Evolutionary conservation across 2,797 vertebrate species (phyloP).

Genomic region (Mormyrops boulengeri): DNA sequence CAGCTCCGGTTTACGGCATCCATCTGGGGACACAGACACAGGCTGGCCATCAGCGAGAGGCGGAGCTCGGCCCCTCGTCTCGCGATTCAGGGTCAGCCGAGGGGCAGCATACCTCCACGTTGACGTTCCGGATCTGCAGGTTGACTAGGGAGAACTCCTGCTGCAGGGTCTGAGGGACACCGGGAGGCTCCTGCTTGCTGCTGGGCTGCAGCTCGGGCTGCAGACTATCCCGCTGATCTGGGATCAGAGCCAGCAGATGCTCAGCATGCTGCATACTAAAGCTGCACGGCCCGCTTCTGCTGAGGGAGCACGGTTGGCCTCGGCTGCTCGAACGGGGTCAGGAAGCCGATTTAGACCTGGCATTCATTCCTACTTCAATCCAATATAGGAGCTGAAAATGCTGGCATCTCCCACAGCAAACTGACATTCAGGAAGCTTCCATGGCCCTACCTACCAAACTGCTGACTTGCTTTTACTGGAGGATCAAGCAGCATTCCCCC

Average conservation of each 20-base stretch:
- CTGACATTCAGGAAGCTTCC: neutral
- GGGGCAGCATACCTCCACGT: constrained; percentile 75
- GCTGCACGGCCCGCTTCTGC: neutral
- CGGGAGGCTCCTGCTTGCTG: constrained; percentile 64
- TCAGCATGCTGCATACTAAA: neutral
- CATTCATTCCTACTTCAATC: neutral
- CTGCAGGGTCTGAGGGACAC: constrained; percentile 88
- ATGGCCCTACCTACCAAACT: neutral
- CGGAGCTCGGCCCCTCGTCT: neutral
- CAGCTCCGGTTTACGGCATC: constrained; percentile 86
- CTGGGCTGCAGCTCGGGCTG: constrained; percentile 50
- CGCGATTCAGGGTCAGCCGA: neutral
- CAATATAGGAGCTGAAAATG: neutral
- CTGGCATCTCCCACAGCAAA: neutral
- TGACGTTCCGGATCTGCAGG: constrained; percentile 93
- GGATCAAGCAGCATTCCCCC: neutral
- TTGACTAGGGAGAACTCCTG: constrained; percentile 98
- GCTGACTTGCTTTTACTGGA: neutral
- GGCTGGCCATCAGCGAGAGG: neutral
- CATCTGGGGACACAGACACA: constrained; percentile 64
- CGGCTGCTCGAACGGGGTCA: neutral
- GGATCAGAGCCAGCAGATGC: neutral
- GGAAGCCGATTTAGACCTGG: neutral
- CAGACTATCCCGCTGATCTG: constrained; percentile 69
- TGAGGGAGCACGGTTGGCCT: neutral